A percentile compares a stretch with the other conserved stretches of the same genome.
phyloP scores from a whole-genome alignment of 2,113 vertebrate genomes.

The Rhabdornis inornatus region DNA sequence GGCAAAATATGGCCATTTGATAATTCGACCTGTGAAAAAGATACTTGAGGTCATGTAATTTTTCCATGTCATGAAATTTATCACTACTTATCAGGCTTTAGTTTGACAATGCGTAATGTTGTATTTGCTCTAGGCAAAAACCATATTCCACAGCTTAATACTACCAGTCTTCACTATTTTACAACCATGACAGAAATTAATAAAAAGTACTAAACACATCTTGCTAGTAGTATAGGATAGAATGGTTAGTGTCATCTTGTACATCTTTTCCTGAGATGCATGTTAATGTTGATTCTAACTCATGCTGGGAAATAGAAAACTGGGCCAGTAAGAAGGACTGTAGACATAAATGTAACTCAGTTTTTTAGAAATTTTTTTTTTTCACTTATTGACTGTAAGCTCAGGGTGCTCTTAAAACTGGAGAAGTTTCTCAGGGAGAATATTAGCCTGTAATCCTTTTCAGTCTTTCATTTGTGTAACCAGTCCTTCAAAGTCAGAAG shows the following conservation, averaged over 20 bases:
- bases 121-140: background rate
- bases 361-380: background rate
- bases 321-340: background rate
- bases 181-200: background rate
- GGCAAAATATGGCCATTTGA: background rate
- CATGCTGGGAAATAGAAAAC: background rate
- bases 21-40: background rate
- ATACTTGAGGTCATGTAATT: background rate
- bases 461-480: background rate
- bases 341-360: background rate
- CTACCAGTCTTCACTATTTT: background rate
- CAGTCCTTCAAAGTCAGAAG: background rate
- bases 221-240: background rate
- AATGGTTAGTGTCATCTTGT: background rate
- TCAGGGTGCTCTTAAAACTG: background rate
- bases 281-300: background rate
- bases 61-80: background rate
- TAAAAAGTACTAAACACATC: background rate
- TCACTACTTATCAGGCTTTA: background rate
- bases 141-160: background rate
- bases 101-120: background rate
- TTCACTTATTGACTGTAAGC: background rate
- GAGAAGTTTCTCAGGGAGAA: background rate
- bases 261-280: background rate
- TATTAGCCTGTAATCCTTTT: background rate